phyloP scores from a whole-genome alignment of 2,888 invertebrate species.

The Odontomyia ornata region DNA sequence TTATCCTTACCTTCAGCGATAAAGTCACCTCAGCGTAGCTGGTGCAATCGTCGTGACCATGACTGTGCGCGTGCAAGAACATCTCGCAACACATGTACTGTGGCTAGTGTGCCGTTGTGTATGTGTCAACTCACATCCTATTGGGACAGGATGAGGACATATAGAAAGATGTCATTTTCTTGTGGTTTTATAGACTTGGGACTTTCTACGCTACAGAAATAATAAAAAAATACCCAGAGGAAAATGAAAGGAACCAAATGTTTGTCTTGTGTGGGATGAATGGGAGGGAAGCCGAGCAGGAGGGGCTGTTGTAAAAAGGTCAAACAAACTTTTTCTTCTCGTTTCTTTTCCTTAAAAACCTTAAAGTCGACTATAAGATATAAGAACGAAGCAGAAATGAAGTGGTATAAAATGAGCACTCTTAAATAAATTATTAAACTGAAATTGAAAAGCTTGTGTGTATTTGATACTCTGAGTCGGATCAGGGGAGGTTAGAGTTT shows the following conservation, averaged over 20 bases:
- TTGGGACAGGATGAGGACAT: slow-evolving; percentile 20
- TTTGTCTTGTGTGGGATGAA: slow-evolving; percentile 12
- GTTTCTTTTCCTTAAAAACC: slow-evolving; percentile 30
- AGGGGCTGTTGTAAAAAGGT: slow-evolving; percentile 35
- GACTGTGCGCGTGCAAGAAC: slow-evolving; percentile 8
- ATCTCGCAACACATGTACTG: background rate
- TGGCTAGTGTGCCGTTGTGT: background rate
- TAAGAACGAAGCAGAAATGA: slow-evolving; percentile 6
- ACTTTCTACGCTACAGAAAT: slow-evolving; percentile 36
- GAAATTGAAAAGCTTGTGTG: slow-evolving; percentile 39
- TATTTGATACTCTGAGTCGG: background rate
- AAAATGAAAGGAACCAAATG: slow-evolving; percentile 17
- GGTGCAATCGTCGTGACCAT: slow-evolving; percentile 24
- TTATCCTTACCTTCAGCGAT: slow-evolving; percentile 22
- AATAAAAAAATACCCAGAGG: slow-evolving; percentile 41
- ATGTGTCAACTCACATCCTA: background rate
- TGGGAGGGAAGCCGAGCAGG: background rate
- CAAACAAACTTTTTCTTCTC: slow-evolving; percentile 29
- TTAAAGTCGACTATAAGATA: slow-evolving; percentile 37
- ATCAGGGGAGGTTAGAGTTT: background rate
- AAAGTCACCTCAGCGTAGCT: background rate
- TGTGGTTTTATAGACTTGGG: slow-evolving; percentile 43
- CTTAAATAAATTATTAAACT: slow-evolving; percentile 42
- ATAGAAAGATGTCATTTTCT: slow-evolving; percentile 41
- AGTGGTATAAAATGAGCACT: slow-evolving; percentile 39